phyloP scores from a whole-genome alignment of 2,113 vertebrate species.

The Thalassarche chlororhynchos region DNA sequence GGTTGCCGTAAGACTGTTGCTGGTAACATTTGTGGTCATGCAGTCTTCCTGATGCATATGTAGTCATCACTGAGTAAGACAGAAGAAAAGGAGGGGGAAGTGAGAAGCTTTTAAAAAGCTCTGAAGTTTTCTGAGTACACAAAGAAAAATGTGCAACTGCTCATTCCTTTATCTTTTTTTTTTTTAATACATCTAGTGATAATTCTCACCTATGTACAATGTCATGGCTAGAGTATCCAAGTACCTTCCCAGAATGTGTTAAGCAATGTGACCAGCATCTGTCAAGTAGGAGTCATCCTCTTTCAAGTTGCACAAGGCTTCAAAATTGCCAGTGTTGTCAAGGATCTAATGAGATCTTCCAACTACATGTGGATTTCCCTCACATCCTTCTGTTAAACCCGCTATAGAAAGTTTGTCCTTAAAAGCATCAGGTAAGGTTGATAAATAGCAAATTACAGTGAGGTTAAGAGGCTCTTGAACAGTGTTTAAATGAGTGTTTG shows the following conservation, averaged over 20 bases:
- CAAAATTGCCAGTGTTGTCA: background rate
- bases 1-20: background rate
- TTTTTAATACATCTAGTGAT: background rate
- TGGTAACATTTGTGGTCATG: conserved; percentile 14
- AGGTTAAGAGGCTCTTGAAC: background rate
- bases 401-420: background rate
- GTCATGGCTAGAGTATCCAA: background rate
- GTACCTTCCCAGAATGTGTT: background rate
- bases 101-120: background rate
- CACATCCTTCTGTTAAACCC: background rate
- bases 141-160: background rate
- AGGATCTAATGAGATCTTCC: background rate
- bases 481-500: background rate
- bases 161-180: background rate
- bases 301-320: background rate
- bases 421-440: background rate
- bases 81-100: conserved; percentile 2
- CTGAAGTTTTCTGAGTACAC: background rate
- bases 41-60: background rate
- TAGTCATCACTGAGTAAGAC: background rate
- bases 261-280: background rate
- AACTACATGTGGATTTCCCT: background rate
- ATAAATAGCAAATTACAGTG: background rate
- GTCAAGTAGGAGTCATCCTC: background rate
- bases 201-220: background rate